phyloP scores from a whole-genome alignment of 1,140 invertebrate species.

The Drosophila yakuba region DNA sequence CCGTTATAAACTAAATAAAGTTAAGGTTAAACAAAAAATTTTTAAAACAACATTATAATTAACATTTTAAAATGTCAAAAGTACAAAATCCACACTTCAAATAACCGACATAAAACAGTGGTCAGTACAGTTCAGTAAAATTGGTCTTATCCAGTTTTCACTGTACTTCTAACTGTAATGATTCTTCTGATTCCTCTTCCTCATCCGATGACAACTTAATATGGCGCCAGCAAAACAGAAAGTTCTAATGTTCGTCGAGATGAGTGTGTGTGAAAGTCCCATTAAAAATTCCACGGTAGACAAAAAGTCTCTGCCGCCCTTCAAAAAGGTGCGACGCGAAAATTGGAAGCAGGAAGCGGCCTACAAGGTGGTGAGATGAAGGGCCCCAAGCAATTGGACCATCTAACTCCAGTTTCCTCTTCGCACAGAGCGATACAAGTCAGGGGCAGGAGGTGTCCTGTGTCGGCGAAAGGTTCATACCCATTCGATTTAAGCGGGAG shows the following conservation, averaged over 20 bases:
- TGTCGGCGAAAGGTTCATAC: slow-evolving; percentile 76
- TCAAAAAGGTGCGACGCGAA: slow-evolving; percentile 57
- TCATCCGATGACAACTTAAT: background rate
- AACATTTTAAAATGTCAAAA: background rate
- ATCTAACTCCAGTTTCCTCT: background rate
- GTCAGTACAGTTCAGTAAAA: background rate
- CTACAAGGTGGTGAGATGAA: slow-evolving; percentile 54
- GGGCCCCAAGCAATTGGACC: background rate
- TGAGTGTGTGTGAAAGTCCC: slow-evolving; percentile 66
- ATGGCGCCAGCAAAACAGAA: slow-evolving; percentile 25
- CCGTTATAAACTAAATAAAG: background rate
- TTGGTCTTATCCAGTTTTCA: background rate
- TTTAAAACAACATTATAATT: too few species aligned
- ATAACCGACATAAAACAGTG: background rate
- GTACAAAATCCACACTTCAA: background rate
- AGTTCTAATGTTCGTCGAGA: slow-evolving; percentile 39
- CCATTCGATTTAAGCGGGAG: slow-evolving; percentile 56
- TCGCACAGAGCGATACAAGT: slow-evolving; percentile 19
- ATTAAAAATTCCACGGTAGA: slow-evolving; percentile 48
- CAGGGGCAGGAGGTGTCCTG: slow-evolving; percentile 4
- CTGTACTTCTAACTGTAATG: slow-evolving; percentile 19
- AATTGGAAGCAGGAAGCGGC: slow-evolving; percentile 56
- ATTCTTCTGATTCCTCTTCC: background rate
- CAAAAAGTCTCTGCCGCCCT: slow-evolving; percentile 43
- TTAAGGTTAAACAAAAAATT: background rate